These are phyloP conservation scores for Rhabdomys pumilio DNA, from an alignment of 2,797 vertebrate genomes.

Conservation along the genomic window DNA sequence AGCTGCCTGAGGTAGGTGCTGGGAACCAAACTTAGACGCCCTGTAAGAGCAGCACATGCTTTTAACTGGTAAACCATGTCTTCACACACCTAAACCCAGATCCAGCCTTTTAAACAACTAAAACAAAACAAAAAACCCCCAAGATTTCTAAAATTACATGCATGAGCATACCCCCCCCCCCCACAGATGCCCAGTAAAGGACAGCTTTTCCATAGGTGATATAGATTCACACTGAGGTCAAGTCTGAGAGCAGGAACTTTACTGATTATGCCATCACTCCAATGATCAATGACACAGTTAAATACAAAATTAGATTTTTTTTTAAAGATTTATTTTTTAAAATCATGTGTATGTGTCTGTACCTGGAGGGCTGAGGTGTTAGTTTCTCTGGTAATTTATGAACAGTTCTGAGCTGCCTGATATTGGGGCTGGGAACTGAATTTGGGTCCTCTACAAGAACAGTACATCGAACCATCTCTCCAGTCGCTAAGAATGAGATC, in stretches of 20 bases:
- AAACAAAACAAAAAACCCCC: too few species aligned
- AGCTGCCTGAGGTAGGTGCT: not conserved
- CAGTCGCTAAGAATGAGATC: not conserved
- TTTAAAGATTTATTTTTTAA: not conserved
- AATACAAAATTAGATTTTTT: not conserved
- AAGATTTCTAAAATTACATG: not conserved
- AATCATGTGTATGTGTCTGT: not conserved
- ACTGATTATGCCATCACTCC: not conserved
- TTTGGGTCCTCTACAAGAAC: not conserved
- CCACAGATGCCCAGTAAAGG: not conserved
- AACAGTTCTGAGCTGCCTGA: not conserved
- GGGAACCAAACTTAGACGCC: not conserved
- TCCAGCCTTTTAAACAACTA: not conserved
- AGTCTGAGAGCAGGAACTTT: not conserved
- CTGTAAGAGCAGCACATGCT: not conserved
- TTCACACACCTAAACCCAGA: not conserved
- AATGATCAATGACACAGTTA: not conserved
- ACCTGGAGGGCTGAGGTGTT: not conserved
- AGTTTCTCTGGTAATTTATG: not conserved
- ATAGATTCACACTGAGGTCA: not conserved
- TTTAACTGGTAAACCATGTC: not conserved
- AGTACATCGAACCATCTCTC: not conserved
- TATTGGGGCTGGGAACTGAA: not conserved
- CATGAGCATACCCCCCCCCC: not conserved
- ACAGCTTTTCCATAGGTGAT: not conserved